Base-by-base conservation (phyloP, 2,888 invertebrate genomes). In the Andrena hattorfiana region DNA sequence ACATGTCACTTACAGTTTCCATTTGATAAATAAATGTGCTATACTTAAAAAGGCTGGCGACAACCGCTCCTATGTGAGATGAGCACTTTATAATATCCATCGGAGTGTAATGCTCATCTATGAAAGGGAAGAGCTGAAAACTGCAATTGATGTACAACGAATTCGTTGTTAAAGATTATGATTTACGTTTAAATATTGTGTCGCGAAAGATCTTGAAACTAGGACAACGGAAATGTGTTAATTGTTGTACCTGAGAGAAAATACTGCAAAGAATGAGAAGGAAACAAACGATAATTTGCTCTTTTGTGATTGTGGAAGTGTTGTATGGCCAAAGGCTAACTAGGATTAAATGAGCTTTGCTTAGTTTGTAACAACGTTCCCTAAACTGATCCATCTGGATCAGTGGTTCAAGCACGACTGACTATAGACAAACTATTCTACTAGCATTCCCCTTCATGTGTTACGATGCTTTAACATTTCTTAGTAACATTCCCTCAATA, bases 321-420 rank as follows among this genome's bases (percentile, higher is more conserved):
- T 54, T 13, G 49, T 75, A 62, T 16, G 75, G 75, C 75, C 75
- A 75, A 23, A 77, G 10, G 13, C 64, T 59, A 30, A n/a, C 8
- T 16, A 56, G 28, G 13, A 70, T 13, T 23, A 70, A 23, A n/a
- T 16, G 56, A 30, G 3, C 20, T 54, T 30, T 42, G 30, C 16
- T 66, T 28, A 26, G 0, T 23, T 0, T 62, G 51, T 26, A 69
- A 28, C 54, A 68, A n/a, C 6, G 2, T 32, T 48, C 48, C 10
- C 23, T 20, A 7, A 10, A 49, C n/a, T 13, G 60, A 20, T 75
- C 51, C 62, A 63, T 75, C 20, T 60, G 28, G 54, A 2, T 54
- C 30, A n/a, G n/a, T 5, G 32, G 30, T 59, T 42, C 59, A 13
- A 42, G 6, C 23, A 59, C 26, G 8, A 23, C 54, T 59, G n/a